Percentiles rank a stretch among this genome's conserved stretches.
These are phyloP conservation scores for Gobius niger DNA, from an alignment of 2,113 vertebrate species.

Conservation along the genomic window DNA sequence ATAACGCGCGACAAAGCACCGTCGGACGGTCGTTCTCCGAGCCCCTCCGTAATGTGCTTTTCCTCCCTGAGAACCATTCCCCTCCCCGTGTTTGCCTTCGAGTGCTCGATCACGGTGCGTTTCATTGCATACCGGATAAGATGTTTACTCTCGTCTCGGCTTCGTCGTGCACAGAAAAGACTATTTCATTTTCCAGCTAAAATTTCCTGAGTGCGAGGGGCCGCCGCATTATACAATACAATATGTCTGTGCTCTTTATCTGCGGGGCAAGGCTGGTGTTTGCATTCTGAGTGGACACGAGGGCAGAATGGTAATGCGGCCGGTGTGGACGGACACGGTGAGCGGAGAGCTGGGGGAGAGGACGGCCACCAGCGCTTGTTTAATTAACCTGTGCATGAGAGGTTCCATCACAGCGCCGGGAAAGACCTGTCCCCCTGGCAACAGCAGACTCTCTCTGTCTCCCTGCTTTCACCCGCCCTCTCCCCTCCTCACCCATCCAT, in stretches of 20 bases:
- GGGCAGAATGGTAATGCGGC: conserved; percentile 69
- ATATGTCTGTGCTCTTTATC: conserved; percentile 65
- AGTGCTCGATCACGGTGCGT: conserved; percentile 36
- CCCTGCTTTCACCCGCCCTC: not conserved
- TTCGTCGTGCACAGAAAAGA: conserved; percentile 36
- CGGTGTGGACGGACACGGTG: conserved; percentile 39
- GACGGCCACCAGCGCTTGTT: conserved; percentile 66
- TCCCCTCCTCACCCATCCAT: not conserved
- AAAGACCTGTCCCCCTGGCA: conserved; percentile 63
- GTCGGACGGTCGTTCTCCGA: not conserved
- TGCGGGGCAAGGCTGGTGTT: conserved; percentile 57
- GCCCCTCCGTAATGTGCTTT: conserved; percentile 20
- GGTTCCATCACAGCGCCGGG: conserved; percentile 67
- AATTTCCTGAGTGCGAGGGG: conserved; percentile 36
- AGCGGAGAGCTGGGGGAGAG: not conserved
- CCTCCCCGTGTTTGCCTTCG: conserved; percentile 25
- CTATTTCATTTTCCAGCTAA: conserved; percentile 43
- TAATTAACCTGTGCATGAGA: conserved; percentile 79
- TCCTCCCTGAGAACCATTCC: conserved; percentile 27
- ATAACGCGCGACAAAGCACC: too few relatives aligned
- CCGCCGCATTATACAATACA: conserved; percentile 50
- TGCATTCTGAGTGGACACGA: conserved; percentile 71
- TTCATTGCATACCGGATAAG: conserved; percentile 17
- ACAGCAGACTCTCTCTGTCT: conserved; percentile 26
- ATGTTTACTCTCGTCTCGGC: conserved; percentile 47